Evolutionary conservation across 2,888 invertebrate species (phyloP), one percentile per base, ranked within the genome.

Genomic region (Chrysodeixis includens): DNA sequence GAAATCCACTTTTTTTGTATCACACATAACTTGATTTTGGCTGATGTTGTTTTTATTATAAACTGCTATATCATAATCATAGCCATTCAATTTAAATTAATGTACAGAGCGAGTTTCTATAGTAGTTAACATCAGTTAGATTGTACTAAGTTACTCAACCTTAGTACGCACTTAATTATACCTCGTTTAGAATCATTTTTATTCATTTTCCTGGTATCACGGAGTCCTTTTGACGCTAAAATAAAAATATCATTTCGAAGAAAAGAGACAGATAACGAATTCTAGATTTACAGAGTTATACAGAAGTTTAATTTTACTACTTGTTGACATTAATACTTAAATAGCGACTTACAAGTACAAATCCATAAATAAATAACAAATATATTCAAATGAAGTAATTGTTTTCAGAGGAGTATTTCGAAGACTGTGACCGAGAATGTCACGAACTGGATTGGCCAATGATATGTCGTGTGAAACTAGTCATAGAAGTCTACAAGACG

Each of bases 381-480:
- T 58, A 14, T 54, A 16, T 56, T 61, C 46, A 69, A 59, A 57
- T 54, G 64, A 56, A 66, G 66, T 9, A 56, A 74, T 81, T 88
- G 63, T 79, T 96, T 96, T 57, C 96, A 97, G 97, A 97, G 90
- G 96, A 96, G 86, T 96, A 96, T 83, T 97, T 97, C 83, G 96
- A 97, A 82, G 96, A 96, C 83, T 98, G 98, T 88, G 96, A 97
- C 85, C 95, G 98, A 82, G 96, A 97, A 80, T 98, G 98, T 88
- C 96, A 97, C 83, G 97, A 97, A 74, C 91, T 97, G 69, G 97
- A 97, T 84, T 97, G 97, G 96, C 97, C 97, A 3, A 97, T 97
- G 97, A 97, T 97, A 82, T 98, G 98, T 88, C 95, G 97, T 66
- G 96, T 97, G 71, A 97, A 97, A 91, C 94, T 98, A 78, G 96